A percentile compares a stretch with the other conserved stretches of the same genome.
Evolutionary conservation across 2,888 invertebrate species (phyloP).

Genomic region (Scaptomyza polygonia): DNA sequence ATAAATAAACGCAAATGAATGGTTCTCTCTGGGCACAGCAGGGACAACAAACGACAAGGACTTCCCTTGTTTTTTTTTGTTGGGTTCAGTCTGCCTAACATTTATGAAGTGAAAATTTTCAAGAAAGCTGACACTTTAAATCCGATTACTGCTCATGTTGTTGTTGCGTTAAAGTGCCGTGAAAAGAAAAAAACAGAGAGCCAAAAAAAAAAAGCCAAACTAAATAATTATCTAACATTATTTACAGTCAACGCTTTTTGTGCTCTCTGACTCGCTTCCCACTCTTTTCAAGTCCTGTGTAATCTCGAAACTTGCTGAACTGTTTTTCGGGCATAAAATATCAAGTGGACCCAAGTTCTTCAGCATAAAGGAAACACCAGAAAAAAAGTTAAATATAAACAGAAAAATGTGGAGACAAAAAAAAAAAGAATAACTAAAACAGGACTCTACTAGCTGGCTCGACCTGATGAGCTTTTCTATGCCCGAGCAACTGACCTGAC

Average conservation of each 20-base stretch:
- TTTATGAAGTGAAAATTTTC: slow-evolving; percentile 72
- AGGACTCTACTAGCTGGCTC: slow-evolving; percentile 8
- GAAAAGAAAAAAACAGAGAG: slow-evolving; percentile 5
- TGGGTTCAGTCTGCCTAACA: slow-evolving; percentile 5
- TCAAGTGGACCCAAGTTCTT: slow-evolving; percentile 42
- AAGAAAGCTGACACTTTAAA: slow-evolving; percentile 47
- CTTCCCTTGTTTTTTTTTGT: neutral
- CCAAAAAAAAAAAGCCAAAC: slow-evolving; percentile 50
- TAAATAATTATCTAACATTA: slow-evolving; percentile 77
- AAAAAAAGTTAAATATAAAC: slow-evolving; percentile 15
- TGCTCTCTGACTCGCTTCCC: slow-evolving; percentile 1
- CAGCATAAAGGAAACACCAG: slow-evolving; percentile 18
- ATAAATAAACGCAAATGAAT: slow-evolving; percentile 67
- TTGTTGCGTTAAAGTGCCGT: slow-evolving; percentile 52
- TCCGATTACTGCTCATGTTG: slow-evolving; percentile 14
- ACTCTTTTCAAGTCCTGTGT: slow-evolving; percentile 26
- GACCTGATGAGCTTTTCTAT: slow-evolving; percentile 27
- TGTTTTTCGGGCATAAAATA: slow-evolving; percentile 75
- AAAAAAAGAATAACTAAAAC: neutral
- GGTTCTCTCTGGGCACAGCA: slow-evolving; percentile 9
- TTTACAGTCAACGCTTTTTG: slow-evolving; percentile 70
- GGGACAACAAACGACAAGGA: neutral
- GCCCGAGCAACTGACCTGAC: slow-evolving; percentile 40
- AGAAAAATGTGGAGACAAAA: slow-evolving; percentile 3
- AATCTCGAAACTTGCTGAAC: slow-evolving; percentile 72